These are phyloP conservation scores for Caenorhabditis zanzibari DNA, from an alignment of 2,888 invertebrate species.

Conservation along the genomic window DNA sequence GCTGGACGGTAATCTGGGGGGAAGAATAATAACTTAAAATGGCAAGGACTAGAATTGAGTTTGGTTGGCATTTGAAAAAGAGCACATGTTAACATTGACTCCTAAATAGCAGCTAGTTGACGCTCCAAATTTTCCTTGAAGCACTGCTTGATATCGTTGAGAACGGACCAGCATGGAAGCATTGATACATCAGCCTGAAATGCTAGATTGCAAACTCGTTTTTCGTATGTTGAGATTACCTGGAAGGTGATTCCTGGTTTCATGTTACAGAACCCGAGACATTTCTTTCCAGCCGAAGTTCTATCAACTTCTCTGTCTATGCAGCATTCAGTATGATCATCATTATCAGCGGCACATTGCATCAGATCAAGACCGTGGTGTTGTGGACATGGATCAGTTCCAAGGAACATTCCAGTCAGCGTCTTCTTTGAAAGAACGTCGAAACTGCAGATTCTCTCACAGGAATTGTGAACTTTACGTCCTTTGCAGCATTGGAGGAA, in stretches of 20 bases:
- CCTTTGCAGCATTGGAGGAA: constrained; percentile 79
- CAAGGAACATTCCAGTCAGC: constrained; percentile 82
- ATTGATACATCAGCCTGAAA: constrained; percentile 77
- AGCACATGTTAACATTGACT: background rate
- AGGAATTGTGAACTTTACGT: constrained; percentile 75
- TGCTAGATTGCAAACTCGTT: too few species aligned
- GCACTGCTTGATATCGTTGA: constrained; percentile 80
- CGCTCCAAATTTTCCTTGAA: constrained; percentile 78
- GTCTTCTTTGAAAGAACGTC: constrained; percentile 80
- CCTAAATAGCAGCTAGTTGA: constrained; percentile 49
- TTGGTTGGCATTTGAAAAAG: constrained; percentile 36
- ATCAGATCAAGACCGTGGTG: constrained; percentile 77
- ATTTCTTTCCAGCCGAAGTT: constrained; percentile 80
- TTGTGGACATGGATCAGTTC: constrained; percentile 82
- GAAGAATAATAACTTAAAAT: constrained; percentile 37
- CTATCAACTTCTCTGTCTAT: constrained; percentile 69
- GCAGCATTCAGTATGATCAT: constrained; percentile 80
- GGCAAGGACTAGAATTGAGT: constrained; percentile 55
- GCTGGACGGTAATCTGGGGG: constrained; percentile 10
- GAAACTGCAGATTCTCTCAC: constrained; percentile 81
- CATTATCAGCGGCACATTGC: constrained; percentile 80
- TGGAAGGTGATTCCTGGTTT: constrained; percentile 81
- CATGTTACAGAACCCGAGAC: constrained; percentile 82
- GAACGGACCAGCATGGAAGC: constrained; percentile 82
- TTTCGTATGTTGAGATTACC: too few species aligned